Evolutionary conservation across 1,140 invertebrate species (phyloP), one percentile per base, ranked within the genome.

Genomic region (Drosophila carrolli): DNA sequence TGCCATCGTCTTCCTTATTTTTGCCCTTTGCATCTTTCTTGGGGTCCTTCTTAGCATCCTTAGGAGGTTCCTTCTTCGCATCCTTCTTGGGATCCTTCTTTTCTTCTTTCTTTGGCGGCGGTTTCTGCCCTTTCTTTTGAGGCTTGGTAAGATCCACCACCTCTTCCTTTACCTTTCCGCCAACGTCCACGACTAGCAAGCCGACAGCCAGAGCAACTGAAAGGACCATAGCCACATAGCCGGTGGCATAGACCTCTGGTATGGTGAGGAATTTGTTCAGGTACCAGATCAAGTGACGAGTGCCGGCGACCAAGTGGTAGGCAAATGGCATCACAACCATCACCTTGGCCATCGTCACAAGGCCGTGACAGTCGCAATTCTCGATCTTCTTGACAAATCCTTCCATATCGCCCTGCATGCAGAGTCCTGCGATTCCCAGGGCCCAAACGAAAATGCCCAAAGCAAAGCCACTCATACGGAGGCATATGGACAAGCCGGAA

Each of bases 401-500:
- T 10, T 93, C 93, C 43, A 95, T 88, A 65, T 94, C 93, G 61
- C 93, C 75, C 2, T 93, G 92, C 38, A 93, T 65, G 2, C 93
- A 81, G 6, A 94, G 77, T 0, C 93, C 93, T 61, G 92, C 86
- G 57, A 95, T 78, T 4, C 94, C 94, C 38, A 94, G 88, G 7
- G 78, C 84, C 58, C 92, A 93, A 58, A 93, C 91, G 74, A 93
- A 94, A 7, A 92, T 79, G 44, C 94, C 93, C 32, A 96, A 72
- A 1, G 93, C 93, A 4, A 93, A 92, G 78, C 97, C 97, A 83
- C 96, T 95, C 14, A 94, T 93, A 92, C 97, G 94, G 93, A 98
- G 96, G 0, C 96, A 94, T 72, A 98, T 94, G 6, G 97, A 98
- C 57, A 98, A 85, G n/a, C 95, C 80, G 2, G 95, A 93, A 40